phyloP scores from a whole-genome alignment of 2,113 vertebrate genomes.

The Vulpes vulpes region DNA sequence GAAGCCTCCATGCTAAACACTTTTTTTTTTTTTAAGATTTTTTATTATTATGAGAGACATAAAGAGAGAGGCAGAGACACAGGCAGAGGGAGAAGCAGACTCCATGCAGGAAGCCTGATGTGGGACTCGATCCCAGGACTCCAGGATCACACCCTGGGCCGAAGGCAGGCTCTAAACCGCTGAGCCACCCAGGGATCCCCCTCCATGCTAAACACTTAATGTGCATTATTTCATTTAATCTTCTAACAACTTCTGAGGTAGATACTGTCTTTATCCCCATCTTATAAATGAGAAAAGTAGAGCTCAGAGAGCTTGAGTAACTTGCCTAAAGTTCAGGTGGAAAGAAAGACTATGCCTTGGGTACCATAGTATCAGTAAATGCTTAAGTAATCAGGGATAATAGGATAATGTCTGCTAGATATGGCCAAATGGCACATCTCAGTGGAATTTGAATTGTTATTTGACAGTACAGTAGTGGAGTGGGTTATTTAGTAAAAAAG shows the following conservation, averaged over 20 bases:
- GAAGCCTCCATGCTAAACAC: neutral
- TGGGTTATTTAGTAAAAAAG: neutral
- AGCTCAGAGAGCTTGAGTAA: neutral
- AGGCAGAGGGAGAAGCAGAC: too few relatives aligned
- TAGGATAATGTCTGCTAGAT: neutral
- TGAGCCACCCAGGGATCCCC: too few relatives aligned
- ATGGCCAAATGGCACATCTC: neutral
- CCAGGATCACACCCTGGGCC: too few relatives aligned
- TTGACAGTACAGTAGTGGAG: neutral
- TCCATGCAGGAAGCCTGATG: too few relatives aligned
- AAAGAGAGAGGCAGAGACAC: too few relatives aligned
- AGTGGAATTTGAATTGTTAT: neutral
- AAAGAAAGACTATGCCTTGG: neutral
- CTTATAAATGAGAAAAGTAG: constrained; percentile 40
- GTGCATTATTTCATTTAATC: constrained; percentile 17
- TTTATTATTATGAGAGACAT: too few relatives aligned
- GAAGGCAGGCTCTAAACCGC: too few relatives aligned
- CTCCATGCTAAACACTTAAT: neutral
- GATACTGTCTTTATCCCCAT: neutral
- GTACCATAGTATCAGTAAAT: neutral
- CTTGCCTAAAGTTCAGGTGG: neutral
- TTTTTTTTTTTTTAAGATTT: neutral
- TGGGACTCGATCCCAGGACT: too few relatives aligned
- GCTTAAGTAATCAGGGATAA: neutral
- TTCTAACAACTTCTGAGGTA: neutral